Evolutionary conservation across 2,113 vertebrate genomes (phyloP).

Genomic region (Ictalurus punctatus): DNA sequence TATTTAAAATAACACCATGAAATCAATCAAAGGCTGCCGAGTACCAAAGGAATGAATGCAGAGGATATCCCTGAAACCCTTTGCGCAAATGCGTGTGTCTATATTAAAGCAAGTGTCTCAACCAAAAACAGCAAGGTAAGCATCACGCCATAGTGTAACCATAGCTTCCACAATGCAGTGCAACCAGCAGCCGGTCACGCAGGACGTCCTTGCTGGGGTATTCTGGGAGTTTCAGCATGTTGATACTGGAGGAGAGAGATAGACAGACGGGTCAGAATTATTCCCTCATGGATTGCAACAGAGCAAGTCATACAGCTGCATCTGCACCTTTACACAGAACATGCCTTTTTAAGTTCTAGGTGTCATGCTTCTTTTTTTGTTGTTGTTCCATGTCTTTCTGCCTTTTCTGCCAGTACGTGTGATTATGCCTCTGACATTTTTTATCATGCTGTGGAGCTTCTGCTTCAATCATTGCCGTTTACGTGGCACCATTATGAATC

Average conservation of each 20-base stretch:
- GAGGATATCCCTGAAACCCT: constrained; percentile 47
- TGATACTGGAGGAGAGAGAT: constrained; percentile 79
- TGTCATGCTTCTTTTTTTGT: constrained; percentile 21
- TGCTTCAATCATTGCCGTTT: constrained; percentile 30
- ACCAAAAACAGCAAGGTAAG: constrained; percentile 27
- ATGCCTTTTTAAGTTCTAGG: constrained; percentile 6
- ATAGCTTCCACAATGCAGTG: constrained; percentile 96
- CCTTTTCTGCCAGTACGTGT: constrained; percentile 15
- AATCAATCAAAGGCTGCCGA: constrained; percentile 16
- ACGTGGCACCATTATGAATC: background rate
- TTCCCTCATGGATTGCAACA: background rate
- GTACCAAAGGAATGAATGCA: background rate
- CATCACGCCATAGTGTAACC: constrained; percentile 96
- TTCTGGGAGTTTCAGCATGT: constrained; percentile 99
- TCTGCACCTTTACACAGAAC: constrained; percentile 2
- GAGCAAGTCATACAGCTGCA: background rate
- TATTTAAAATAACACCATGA: constrained; percentile 14
- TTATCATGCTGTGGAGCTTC: constrained; percentile 4
- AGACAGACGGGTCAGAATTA: constrained; percentile 11
- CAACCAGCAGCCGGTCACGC: constrained; percentile 92
- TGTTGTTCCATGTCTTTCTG: constrained; percentile 17
- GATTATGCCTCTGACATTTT: constrained; percentile 22
- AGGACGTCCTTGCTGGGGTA: constrained; percentile 93
- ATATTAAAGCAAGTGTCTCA: background rate
- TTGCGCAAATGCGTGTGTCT: background rate